Evolutionary conservation across 1,140 invertebrate species (phyloP).

Genomic region (Calephelis virginiensis): DNA sequence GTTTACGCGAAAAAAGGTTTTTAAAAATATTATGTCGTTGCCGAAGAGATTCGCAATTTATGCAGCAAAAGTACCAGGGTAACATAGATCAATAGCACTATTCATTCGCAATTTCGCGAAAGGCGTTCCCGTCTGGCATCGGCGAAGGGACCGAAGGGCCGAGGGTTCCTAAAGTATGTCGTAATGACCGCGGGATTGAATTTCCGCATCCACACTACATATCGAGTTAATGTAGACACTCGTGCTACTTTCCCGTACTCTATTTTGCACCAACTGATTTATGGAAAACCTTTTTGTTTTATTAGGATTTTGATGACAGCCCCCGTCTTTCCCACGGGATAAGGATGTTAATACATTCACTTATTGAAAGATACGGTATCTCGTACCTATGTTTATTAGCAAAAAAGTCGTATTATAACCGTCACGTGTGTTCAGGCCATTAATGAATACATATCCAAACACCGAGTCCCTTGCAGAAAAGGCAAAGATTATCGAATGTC

Average conservation of each 20-base stretch:
- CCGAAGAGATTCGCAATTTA: constrained; percentile 22
- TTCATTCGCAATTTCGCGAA: constrained; percentile 52
- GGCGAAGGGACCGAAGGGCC: constrained; percentile 5
- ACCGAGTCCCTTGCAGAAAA: too few relatives aligned
- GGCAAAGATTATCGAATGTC: too few relatives aligned
- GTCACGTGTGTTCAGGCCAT: too few relatives aligned
- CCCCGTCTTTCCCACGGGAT: neutral
- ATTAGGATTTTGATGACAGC: neutral
- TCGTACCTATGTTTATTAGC: too few relatives aligned
- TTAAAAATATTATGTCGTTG: neutral
- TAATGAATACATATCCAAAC: too few relatives aligned
- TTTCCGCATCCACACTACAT: constrained; percentile 56
- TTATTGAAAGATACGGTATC: too few relatives aligned
- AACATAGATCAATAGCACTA: constrained; percentile 41
- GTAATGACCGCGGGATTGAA: constrained; percentile 65
- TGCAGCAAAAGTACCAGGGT: constrained; percentile 51
- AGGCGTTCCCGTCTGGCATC: constrained; percentile 19
- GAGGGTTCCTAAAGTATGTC: constrained; percentile 38
- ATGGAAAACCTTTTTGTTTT: constrained; percentile 12
- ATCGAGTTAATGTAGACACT: constrained; percentile 11
- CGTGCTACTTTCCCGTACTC: neutral
- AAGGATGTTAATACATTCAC: neutral
- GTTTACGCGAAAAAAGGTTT: neutral
- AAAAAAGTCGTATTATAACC: too few relatives aligned
- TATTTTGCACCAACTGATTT: constrained; percentile 10